phyloP scores from a whole-genome alignment of 2,888 invertebrate genomes.

The Heliconius erato region DNA sequence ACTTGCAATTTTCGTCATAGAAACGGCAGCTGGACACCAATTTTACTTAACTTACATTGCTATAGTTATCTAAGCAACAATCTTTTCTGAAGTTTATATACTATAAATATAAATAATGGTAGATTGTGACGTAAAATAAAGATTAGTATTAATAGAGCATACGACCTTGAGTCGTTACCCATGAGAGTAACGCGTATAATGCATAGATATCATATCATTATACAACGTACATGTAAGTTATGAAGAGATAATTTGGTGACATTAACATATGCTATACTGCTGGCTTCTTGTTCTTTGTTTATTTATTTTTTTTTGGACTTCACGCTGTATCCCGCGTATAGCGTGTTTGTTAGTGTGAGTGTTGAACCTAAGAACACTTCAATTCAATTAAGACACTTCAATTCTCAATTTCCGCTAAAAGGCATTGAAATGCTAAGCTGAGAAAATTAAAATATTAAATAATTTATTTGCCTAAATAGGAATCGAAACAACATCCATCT shows the following conservation, averaged over 20 bases:
- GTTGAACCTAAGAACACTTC: too few species aligned
- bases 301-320: too few species aligned
- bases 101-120: slow-evolving; percentile 15
- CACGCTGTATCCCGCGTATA: too few species aligned
- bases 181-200: slow-evolving; percentile 54
- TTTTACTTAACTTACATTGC: not conserved
- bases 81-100: not conserved
- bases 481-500: not conserved
- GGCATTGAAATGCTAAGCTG: too few species aligned
- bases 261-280: not conserved
- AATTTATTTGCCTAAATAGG: too few species aligned
- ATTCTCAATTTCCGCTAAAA: too few species aligned
- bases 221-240: slow-evolving; percentile 22
- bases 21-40: not conserved
- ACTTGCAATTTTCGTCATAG: not conserved
- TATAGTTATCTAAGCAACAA: not conserved
- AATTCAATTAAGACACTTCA: too few species aligned
- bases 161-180: slow-evolving; percentile 40
- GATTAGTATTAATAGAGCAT: slow-evolving; percentile 30
- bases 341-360: too few species aligned
- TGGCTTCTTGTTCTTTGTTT: too few species aligned
- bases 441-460: too few species aligned
- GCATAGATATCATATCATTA: slow-evolving; percentile 53
- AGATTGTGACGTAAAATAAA: slow-evolving; percentile 20
- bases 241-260: slow-evolving; percentile 6